Evolutionary conservation across 2,797 vertebrate genomes (phyloP).

Genomic region (Thunnus albacares): DNA sequence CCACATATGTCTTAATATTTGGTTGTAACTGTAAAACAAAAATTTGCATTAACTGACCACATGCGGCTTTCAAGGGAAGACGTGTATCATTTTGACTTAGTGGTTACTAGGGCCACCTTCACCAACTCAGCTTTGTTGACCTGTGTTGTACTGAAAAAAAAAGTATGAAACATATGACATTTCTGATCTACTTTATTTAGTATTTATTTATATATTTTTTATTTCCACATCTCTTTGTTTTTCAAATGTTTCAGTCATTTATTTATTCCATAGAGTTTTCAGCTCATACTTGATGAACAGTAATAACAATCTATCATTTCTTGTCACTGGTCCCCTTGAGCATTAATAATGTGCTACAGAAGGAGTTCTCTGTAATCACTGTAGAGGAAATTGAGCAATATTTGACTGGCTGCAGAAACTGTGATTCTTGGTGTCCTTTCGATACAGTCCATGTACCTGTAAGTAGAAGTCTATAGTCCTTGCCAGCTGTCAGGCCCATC

Average conservation of each 20-base stretch:
- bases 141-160: conserved; percentile 33
- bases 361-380: conserved; percentile 67
- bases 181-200: conserved; percentile 9
- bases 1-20: conserved; percentile 60
- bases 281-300: conserved; percentile 61
- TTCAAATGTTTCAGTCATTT: conserved; percentile 2
- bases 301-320: conserved; percentile 57
- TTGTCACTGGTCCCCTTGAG: conserved; percentile 57
- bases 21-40: conserved; percentile 46
- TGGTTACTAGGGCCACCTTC: conserved; percentile 23
- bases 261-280: conserved; percentile 30
- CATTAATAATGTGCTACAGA: conserved; percentile 68
- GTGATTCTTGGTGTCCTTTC: conserved; percentile 82
- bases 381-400: conserved; percentile 83
- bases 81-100: conserved; percentile 40
- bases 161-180: conserved; percentile 18
- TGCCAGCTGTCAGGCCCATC: conserved; percentile 42
- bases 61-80: conserved; percentile 40
- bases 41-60: conserved; percentile 47
- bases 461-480: conserved; percentile 66
- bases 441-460: conserved; percentile 66
- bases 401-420: conserved; percentile 85
- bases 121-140: conserved; percentile 36
- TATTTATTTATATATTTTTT: conserved; percentile 14
- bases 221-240: neutral